Percentiles rank a stretch among this genome's conserved stretches.
phyloP scores from a whole-genome alignment of 2,113 vertebrate genomes.

The Oreochromis tanganicae region DNA sequence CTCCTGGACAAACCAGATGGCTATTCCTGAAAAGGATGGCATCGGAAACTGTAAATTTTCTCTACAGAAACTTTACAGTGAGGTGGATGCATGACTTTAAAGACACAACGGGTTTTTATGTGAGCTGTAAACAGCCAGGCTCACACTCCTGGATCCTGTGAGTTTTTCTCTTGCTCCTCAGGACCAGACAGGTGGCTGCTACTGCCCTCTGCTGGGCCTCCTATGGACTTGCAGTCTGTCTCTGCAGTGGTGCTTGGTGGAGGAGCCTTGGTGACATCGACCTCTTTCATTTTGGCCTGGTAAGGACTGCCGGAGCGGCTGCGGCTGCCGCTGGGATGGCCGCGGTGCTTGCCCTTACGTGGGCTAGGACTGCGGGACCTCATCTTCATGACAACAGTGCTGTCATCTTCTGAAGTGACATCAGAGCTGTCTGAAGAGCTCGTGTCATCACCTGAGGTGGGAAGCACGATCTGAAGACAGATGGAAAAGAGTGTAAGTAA shows the following conservation, averaged over 20 bases:
- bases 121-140: constrained; percentile 16
- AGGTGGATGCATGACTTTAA: constrained; percentile 42
- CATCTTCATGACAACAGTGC: constrained; percentile 79
- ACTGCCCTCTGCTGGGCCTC: constrained; percentile 51
- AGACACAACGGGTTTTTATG: constrained; percentile 44
- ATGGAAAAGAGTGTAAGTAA: not conserved
- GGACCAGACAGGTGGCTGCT: not conserved
- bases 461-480: constrained; percentile 81
- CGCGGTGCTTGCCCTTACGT: constrained; percentile 71
- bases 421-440: constrained; percentile 84
- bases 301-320: constrained; percentile 71
- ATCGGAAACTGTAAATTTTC: constrained; percentile 32
- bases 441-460: constrained; percentile 68
- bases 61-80: constrained; percentile 30
- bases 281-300: constrained; percentile 71
- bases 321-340: constrained; percentile 69
- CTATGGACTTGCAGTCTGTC: not conserved
- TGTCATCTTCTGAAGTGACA: constrained; percentile 85
- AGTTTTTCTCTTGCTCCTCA: not conserved
- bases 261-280: constrained; percentile 56
- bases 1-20: constrained; percentile 36
- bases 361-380: constrained; percentile 88
- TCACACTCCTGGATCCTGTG: constrained; percentile 43
- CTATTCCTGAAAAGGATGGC: constrained; percentile 55
- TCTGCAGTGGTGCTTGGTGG: not conserved